Conservation (phyloP, 2,888 invertebrate genomes). For the Microctonus brassicae region DNA sequence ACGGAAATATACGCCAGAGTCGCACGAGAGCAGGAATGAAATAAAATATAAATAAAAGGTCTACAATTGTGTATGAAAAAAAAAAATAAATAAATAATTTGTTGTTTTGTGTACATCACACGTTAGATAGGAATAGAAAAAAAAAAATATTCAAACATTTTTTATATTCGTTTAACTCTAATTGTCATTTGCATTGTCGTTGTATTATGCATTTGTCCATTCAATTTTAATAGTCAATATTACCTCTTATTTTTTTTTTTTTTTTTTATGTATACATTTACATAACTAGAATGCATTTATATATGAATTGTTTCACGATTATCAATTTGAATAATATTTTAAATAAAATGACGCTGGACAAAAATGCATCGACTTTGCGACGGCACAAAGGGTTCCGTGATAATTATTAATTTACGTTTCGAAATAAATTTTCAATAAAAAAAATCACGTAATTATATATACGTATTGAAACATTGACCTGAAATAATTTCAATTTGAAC, state of each 20-base stretch:
- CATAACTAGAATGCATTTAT: slow-evolving; percentile 41
- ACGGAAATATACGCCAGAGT: slow-evolving; percentile 38
- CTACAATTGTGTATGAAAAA: slow-evolving; percentile 4
- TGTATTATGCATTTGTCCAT: slow-evolving; percentile 20
- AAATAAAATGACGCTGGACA: neutral
- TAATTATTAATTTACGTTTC: neutral
- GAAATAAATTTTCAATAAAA: neutral
- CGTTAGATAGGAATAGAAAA: slow-evolving; percentile 29
- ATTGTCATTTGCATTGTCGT: slow-evolving; percentile 26
- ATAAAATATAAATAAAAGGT: neutral
- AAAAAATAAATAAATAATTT: neutral
- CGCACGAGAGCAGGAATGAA: slow-evolving; percentile 12
- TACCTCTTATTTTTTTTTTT: slow-evolving; percentile 9
- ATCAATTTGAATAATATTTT: neutral
- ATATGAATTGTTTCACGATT: neutral
- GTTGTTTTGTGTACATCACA: slow-evolving; percentile 33
- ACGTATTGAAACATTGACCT: too few species aligned
- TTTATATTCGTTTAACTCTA: slow-evolving; percentile 4
- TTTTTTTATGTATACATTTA: too few species aligned
- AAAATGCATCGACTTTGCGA: slow-evolving; percentile 29
- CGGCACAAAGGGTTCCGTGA: slow-evolving; percentile 41
- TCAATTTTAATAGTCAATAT: slow-evolving; percentile 24
- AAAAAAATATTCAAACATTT: slow-evolving; percentile 21
- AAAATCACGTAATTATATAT: neutral
- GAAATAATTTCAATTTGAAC: too few species aligned